Base-by-base conservation (phyloP, 2,888 invertebrate genomes). In the Reticulitermes lucifugus region DNA sequence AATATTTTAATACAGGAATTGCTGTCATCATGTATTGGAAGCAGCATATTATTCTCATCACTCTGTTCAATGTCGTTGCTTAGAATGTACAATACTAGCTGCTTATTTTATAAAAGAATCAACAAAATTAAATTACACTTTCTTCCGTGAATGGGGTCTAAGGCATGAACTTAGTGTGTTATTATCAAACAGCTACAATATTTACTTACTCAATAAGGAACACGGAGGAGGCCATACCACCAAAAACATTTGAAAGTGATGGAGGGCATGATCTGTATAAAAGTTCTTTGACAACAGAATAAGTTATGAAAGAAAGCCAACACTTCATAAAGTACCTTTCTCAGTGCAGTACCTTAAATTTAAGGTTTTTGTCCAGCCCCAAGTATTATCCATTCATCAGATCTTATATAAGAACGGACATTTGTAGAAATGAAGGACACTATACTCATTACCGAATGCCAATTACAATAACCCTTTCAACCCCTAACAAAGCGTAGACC, bases 401-500 rank as follows among this genome's bases (percentile, higher is more conserved):
- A 65, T n/a, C 65, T n/a, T 65, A 65, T 55, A 14, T 18, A 9
- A 51, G 18, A 55, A 55, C 7, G 2, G 60, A n/a, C 22, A 60
- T 60, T 6, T 60, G 21, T 60, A 22, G 14, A 65, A 65, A 65
- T 25, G 7, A 65, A 65, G 46, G n/a, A n/a, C 12, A 2, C 12
- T 65, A 65, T 65, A 25, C 2, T 25, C 65, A n/a, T n/a, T 65
- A 25, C 25, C 65, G n/a, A 65, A 60, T 60, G 60, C 60, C 21
- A n/a, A 14, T 46, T 46, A 21, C 60, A 60, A 60, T 1, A 65
- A 73, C 35, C 41, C 41, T n/a, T 46, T 77, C 43, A 77, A 77
- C 77, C 77, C 77, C 51, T 77, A 77, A 46, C 77, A 77, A 21
- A 77, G 46, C n/a, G 77, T 77, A 46, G 77, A 77, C 77, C 77